Percentiles rank a stretch among this genome's conserved stretches.
Conservation (phyloP, 2,113 vertebrate genomes). For the Cynoglossus semilaevis region DNA sequence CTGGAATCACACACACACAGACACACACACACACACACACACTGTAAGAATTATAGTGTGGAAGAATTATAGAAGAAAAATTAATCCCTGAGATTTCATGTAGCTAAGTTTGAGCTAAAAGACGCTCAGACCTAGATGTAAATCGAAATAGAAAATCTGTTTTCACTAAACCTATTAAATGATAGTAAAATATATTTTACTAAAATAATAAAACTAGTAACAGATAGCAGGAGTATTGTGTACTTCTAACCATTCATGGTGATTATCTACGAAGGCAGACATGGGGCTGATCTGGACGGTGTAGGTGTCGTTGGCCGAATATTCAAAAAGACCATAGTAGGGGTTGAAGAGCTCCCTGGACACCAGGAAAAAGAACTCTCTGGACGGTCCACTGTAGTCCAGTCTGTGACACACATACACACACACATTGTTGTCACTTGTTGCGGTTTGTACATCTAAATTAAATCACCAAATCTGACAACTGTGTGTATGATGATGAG, state of each 20-base stretch:
- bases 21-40: no score
- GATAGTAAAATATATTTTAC: no score
- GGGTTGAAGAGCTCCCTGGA: slow-evolving; percentile 94
- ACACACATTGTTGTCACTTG: neutral
- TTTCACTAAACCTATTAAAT: no score
- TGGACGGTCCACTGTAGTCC: slow-evolving; percentile 91
- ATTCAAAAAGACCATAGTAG: slow-evolving; percentile 91
- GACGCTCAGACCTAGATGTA: no score
- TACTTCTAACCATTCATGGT: slow-evolving; percentile 88
- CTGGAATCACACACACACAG: slow-evolving; percentile 68
- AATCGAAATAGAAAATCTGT: no score
- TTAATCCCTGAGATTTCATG: no score
- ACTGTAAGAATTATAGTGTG: neutral
- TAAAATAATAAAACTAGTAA: no score
- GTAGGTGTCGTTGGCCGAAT: slow-evolving; percentile 92
- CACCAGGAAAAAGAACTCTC: slow-evolving; percentile 92
- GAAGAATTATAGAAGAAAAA: no score
- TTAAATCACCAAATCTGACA: neutral
- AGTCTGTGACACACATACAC: slow-evolving; percentile 64
- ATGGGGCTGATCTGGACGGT: slow-evolving; percentile 95
- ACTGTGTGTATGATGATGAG: no score
- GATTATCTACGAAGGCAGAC: slow-evolving; percentile 95
- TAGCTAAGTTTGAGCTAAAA: no score
- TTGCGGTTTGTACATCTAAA: neutral
- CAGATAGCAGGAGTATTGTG: no score